phyloP scores from a whole-genome alignment of 2,797 vertebrate species.

The Pangasius krempfi region DNA sequence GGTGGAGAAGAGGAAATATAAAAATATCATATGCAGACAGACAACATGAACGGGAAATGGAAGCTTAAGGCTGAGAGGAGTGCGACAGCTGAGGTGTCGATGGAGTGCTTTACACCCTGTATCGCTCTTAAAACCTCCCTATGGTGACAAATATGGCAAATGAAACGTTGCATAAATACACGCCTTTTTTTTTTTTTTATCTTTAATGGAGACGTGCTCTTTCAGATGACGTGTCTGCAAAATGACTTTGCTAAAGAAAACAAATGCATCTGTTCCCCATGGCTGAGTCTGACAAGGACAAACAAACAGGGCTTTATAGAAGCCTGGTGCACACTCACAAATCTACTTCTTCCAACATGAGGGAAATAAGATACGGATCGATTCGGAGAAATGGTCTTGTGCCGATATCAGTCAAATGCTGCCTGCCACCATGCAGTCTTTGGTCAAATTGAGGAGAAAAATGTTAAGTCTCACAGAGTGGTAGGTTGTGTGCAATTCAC shows the following conservation, averaged over 20 bases:
- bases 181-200: conserved; percentile 21
- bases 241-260: conserved; percentile 56
- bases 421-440: conserved; percentile 25
- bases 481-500: conserved; percentile 33
- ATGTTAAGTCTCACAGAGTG: conserved; percentile 16
- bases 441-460: conserved; percentile 32
- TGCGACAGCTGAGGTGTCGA: conserved; percentile 27
- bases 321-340: conserved; percentile 29
- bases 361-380: conserved; percentile 49
- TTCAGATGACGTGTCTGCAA: conserved; percentile 41
- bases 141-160: conserved; percentile 61
- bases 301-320: conserved; percentile 41
- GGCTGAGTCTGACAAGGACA: conserved; percentile 51
- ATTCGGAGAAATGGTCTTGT: conserved; percentile 49
- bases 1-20: neutral
- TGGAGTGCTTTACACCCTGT: conserved; percentile 43
- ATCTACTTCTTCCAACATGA: conserved; percentile 45
- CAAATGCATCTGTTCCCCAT: conserved; percentile 49
- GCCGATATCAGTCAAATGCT: conserved; percentile 33
- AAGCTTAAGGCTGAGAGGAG: conserved; percentile 37
- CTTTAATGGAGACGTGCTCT: conserved; percentile 54
- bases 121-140: conserved; percentile 49
- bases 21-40: conserved; percentile 46
- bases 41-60: conserved; percentile 47
- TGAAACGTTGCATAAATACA: conserved; percentile 59